phyloP scores from a whole-genome alignment of 2,888 invertebrate species.

The Tridacna crocea region DNA sequence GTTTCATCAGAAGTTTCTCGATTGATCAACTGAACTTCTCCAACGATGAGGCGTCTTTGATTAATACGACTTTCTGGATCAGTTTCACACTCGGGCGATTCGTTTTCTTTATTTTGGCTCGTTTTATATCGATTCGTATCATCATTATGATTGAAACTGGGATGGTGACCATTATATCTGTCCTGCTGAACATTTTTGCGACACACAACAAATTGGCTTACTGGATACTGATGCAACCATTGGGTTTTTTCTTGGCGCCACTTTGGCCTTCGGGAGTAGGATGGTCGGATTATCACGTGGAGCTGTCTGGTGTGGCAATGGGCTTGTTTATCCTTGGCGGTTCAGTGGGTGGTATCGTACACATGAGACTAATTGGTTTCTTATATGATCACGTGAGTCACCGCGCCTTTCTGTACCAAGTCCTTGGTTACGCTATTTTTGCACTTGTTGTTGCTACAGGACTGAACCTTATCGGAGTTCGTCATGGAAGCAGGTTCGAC shows the following conservation, averaged over 20 bases:
- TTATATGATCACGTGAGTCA: conserved; percentile 66
- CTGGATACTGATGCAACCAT: conserved; percentile 67
- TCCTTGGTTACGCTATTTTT: conserved; percentile 56
- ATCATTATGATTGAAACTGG: conserved; percentile 62
- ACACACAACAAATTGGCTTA: conserved; percentile 48
- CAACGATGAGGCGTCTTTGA: conserved; percentile 61
- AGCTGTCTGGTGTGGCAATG: conserved; percentile 69
- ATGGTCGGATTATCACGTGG: conserved; percentile 71
- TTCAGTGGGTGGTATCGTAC: conserved; percentile 67
- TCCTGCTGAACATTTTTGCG: conserved; percentile 65
- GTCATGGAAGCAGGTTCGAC: conserved; percentile 60
- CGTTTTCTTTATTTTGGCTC: conserved; percentile 62
- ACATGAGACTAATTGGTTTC: conserved; percentile 69
- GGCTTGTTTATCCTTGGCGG: conserved; percentile 66
- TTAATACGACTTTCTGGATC: conserved; percentile 74
- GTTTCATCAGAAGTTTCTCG: conserved; percentile 71
- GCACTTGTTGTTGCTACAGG: conserved; percentile 46
- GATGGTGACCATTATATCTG: conserved; percentile 48
- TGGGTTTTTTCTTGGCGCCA: conserved; percentile 67
- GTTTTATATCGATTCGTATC: conserved; percentile 62
- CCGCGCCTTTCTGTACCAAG: conserved; percentile 65
- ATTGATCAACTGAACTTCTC: conserved; percentile 67
- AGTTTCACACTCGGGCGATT: conserved; percentile 68
- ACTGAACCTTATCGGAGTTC: conserved; percentile 54
- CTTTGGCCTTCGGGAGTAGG: conserved; percentile 72